Evolutionary conservation across 2,797 vertebrate genomes (phyloP).

Genomic region (Zenarchopterus dispar): DNA sequence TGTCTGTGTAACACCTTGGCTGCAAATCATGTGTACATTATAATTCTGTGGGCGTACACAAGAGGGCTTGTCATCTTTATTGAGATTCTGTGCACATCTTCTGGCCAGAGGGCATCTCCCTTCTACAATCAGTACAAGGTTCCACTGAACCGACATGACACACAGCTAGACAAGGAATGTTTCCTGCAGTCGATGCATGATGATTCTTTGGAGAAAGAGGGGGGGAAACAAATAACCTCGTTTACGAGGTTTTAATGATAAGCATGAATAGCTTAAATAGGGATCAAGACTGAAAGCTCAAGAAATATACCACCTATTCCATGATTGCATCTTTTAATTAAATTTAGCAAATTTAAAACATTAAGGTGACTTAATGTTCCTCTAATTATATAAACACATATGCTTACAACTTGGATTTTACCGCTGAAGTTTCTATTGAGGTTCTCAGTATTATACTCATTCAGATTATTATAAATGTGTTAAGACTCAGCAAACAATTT

Average conservation of each 20-base stretch:
- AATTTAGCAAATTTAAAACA: neutral
- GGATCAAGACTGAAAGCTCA: neutral
- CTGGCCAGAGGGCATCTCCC: constrained; percentile 66
- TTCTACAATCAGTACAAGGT: constrained; percentile 63
- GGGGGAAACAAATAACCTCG: constrained; percentile 10
- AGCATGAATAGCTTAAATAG: constrained; percentile 12
- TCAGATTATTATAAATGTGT: too few relatives aligned
- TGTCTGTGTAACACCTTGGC: constrained; percentile 39
- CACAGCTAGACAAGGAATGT: constrained; percentile 39
- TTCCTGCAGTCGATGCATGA: constrained; percentile 29
- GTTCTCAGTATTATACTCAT: too few relatives aligned
- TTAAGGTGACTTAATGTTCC: too few relatives aligned
- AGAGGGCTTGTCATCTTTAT: constrained; percentile 50
- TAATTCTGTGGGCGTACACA: constrained; percentile 52
- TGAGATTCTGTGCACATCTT: constrained; percentile 69
- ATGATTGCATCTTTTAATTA: neutral
- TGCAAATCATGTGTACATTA: constrained; percentile 46
- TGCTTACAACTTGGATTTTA: neutral
- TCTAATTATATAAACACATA: too few relatives aligned
- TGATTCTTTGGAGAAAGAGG: constrained; percentile 11
- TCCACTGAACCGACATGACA: constrained; percentile 61
- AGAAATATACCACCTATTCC: neutral
- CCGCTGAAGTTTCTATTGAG: neutral
- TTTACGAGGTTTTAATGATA: constrained; percentile 25
- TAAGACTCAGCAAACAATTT: too few relatives aligned